These are phyloP conservation scores for Peribatodes rhomboidaria DNA, from an alignment of 2,888 invertebrate species.

Conservation along the genomic window DNA sequence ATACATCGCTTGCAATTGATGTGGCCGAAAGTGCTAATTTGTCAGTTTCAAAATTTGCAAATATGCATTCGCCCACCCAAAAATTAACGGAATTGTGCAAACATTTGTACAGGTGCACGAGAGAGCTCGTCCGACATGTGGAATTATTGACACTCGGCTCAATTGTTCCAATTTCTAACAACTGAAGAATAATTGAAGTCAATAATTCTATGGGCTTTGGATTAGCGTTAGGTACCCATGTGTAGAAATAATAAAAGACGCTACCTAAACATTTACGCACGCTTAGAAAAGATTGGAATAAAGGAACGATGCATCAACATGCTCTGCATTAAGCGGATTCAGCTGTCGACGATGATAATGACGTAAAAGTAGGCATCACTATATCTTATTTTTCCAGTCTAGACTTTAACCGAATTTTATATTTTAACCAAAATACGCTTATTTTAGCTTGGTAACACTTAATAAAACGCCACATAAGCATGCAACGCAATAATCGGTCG, in stretches of 20 bases:
- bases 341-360: background rate
- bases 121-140: slow-evolving; percentile 60
- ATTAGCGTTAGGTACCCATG: background rate
- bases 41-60: slow-evolving; percentile 69
- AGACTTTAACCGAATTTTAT: no score
- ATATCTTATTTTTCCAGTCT: background rate
- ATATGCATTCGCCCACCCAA: slow-evolving; percentile 77
- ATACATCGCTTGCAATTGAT: slow-evolving; percentile 68
- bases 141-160: slow-evolving; percentile 66
- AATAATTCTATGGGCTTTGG: background rate
- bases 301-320: background rate
- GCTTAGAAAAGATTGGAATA: background rate
- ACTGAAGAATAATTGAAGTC: background rate
- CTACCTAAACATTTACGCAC: background rate
- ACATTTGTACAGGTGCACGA: slow-evolving; percentile 77
- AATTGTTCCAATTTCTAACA: slow-evolving; percentile 29
- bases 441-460: slow-evolving; percentile 13
- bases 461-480: slow-evolving; percentile 22
- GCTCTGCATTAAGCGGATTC: background rate
- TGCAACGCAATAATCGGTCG: slow-evolving; percentile 56
- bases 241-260: background rate
- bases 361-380: background rate
- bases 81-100: slow-evolving; percentile 58
- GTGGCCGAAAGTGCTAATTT: slow-evolving; percentile 75
- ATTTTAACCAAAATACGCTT: background rate